Evolutionary conservation across 2,888 invertebrate genomes (phyloP), one percentile per base, ranked within the genome.

Genomic region (Drosophila nr. perissopoda): DNA sequence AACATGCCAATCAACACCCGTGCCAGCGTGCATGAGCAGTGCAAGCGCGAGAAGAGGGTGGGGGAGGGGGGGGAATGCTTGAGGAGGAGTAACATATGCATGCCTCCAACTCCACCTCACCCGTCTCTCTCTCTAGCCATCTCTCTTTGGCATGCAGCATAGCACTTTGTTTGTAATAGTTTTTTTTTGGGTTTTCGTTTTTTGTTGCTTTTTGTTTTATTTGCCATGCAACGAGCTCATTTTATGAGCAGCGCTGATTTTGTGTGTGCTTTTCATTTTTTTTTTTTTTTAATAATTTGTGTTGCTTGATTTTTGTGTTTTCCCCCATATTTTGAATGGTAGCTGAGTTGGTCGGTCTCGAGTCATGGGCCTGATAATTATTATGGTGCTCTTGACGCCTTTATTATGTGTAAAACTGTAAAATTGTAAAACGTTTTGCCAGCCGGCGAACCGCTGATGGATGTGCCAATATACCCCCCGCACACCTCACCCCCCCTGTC

Each of bases 301-400:
- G 46, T 46, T 46, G 46, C 21, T 46, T 46, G 16, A 25, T 16
- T 46, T 46, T 46, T 21, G 46, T 46, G 16, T 25, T 46, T 16
- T 13, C 31, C 56, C 64, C 66, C 61, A 74, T 40, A 74, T 77
- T 77, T 70, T 70, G 71, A 76, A 76, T 86, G 70, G 69, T 2
- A 13, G 31, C 46, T 25, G 46, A 46, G 74, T 21, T 52, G 13
- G 53, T 60, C 46, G 73, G 67, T 63, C 74, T 46, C 75, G 62
- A 64, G 63, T 73, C 73, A 69, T 69, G 74, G 59, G 34, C 48
- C 79, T 85, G 86, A 83, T 87, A 88, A 87, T 87, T 87, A 89
- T 87, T 81, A 89, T 87, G 88, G 74, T 63, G 70, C 89, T 89
- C 89, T 88, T 87, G 89, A 87, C 88, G 87, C 87, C 89, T 87